Evolutionary conservation across 2,797 vertebrate genomes (phyloP), one percentile per base, ranked within the genome.

Genomic region (Notolabrus celidotus): DNA sequence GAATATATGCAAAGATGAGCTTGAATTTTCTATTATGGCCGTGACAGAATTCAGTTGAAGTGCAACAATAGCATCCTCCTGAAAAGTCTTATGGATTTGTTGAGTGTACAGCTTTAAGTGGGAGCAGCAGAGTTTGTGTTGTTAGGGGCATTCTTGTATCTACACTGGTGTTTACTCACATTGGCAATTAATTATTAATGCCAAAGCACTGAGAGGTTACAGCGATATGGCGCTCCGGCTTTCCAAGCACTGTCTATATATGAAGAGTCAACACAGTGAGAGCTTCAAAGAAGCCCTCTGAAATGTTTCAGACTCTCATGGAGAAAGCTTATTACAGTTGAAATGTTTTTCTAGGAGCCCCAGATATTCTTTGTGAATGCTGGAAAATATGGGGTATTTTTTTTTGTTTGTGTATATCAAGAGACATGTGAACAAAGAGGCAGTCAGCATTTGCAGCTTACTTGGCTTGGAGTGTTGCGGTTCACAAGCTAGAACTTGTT

Each of bases 151-250:
- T 88, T 90, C 84, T 86, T 89, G 87, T 92, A 87, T 92, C 90
- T 91, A 88, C 83, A 84, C 68, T 88, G 80, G 88, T 94, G 91
- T 93, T 93, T 93, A 93, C 91, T 93, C 90, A 89, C 89, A 89
- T 83, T 83, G 88, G 79, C 78, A 87, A 92, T 94, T 89, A 92
- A 93, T 91, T 91, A 93, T 93, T 92, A 90, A 94, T 93, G 89
- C 88, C 50, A 85, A 90, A 90, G 86, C 89, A 86, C 83, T 89
- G 87, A 90, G 91, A 90, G 92, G 92, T 91, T 92, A 90, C 90
- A 88, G 89, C 61, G 90, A 92, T 90, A 80, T 85, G 88, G 84
- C 34, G 82, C 88, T 86, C 67, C 72, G 76, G 83, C 91, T 92
- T 90, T 92, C 88, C 82, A 90, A 90, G 88, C 80, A 77, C 89